Evolutionary conservation across 2,888 invertebrate genomes (phyloP).

Genomic region (Drosophila imparisetae): DNA sequence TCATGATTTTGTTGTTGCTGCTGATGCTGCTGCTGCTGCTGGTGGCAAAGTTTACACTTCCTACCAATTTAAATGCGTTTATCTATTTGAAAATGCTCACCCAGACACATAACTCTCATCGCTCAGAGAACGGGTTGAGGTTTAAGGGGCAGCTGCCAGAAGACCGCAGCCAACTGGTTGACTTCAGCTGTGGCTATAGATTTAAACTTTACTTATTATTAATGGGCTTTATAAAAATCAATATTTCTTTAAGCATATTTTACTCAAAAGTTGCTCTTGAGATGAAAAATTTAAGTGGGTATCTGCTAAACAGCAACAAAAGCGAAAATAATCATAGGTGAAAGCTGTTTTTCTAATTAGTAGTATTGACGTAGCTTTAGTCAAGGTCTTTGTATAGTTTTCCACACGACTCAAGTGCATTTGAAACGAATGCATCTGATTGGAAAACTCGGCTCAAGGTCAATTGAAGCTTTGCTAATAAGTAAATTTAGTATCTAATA

Average conservation of each 20-base stretch:
- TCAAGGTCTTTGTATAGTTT: not conserved
- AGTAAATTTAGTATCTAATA: conserved; percentile 1
- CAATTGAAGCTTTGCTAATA: not conserved
- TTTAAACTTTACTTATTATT: conserved; percentile 4
- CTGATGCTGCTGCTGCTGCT: conserved; percentile 33
- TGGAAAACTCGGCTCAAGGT: conserved; percentile 7
- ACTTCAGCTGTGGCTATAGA: conserved; percentile 3
- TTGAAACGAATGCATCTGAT: conserved; percentile 1
- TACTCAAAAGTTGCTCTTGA: not conserved
- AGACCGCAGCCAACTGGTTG: conserved; percentile 2
- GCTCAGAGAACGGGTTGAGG: not conserved
- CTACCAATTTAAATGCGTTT: conserved; percentile 70
- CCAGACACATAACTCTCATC: conserved; percentile 37
- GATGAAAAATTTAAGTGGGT: not conserved
- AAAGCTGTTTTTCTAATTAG: not conserved
- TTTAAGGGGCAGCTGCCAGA: not conserved
- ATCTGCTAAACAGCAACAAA: not conserved
- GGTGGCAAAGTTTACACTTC: conserved; percentile 65
- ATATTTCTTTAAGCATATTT: not conserved
- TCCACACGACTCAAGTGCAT: not conserved
- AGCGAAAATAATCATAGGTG: not conserved
- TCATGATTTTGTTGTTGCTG: conserved; percentile 43
- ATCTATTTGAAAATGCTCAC: conserved; percentile 54
- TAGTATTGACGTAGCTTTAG: not conserved
- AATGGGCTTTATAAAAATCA: conserved; percentile 17